Evolutionary conservation across 2,888 invertebrate genomes (phyloP).

Genomic region (Mesorhabditis spiculigera): DNA sequence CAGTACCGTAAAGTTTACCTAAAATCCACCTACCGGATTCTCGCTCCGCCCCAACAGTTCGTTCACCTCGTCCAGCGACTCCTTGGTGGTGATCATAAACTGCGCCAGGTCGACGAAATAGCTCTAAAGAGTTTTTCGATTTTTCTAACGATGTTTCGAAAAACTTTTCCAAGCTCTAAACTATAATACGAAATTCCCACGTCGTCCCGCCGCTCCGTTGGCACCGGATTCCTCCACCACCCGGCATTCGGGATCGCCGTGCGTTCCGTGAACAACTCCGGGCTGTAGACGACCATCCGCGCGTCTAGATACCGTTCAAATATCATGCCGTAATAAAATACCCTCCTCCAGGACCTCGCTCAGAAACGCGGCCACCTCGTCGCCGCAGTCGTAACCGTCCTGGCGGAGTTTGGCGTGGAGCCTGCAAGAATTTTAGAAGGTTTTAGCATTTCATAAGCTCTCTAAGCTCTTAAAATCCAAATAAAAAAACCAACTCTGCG

Average conservation of each 20-base stretch:
- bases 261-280: conserved; percentile 45
- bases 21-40: background rate
- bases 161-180: background rate
- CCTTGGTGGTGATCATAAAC: conserved; percentile 43
- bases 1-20: no score
- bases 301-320: conserved; percentile 12
- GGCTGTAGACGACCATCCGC: conserved; percentile 42
- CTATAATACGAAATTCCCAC: conserved; percentile 15
- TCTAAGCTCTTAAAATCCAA: background rate
- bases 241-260: conserved; percentile 21
- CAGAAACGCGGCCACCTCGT: conserved; percentile 34
- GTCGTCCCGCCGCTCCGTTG: conserved; percentile 27
- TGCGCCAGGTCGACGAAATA: conserved; percentile 46
- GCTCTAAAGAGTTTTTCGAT: conserved; percentile 24
- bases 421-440: conserved; percentile 20
- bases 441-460: background rate
- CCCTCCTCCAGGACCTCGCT: conserved; percentile 30
- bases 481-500: background rate
- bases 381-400: conserved; percentile 53
- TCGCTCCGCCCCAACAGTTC: conserved; percentile 16
- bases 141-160: background rate
- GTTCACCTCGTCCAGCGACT: conserved; percentile 46
- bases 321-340: conserved; percentile 7
- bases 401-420: conserved; percentile 35
- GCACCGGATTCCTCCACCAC: conserved; percentile 42